phyloP scores from a whole-genome alignment of 35 echinoderm and acorn worm genomes.

The Ptychodera flava region DNA sequence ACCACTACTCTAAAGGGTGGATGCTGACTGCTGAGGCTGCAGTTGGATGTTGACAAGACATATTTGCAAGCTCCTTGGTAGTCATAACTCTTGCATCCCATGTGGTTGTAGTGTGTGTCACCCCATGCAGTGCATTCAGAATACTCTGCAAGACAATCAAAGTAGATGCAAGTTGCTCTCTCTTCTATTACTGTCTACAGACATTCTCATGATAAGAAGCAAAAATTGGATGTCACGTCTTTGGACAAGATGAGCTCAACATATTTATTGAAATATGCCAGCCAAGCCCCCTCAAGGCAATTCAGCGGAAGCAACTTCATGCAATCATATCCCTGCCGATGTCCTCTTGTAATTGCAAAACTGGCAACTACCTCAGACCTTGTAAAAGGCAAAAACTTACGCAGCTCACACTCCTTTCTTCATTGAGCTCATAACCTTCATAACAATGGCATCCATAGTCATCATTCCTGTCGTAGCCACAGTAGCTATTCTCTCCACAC shows the following conservation, averaged over 20 bases:
- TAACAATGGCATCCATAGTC: not conserved
- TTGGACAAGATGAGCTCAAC: not conserved
- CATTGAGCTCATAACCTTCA: not conserved
- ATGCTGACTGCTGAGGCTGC: not conserved
- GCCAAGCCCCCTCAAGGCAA: not conserved
- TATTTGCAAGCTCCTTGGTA: constrained; percentile 36
- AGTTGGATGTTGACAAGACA: not conserved
- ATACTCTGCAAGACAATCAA: not conserved
- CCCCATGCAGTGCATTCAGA: constrained; percentile 21
- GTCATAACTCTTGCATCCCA: constrained; percentile 36
- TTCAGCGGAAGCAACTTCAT: too few species aligned
- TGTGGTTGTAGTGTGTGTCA: constrained; percentile 37
- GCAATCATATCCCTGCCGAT: not conserved
- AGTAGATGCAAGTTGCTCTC: too few species aligned
- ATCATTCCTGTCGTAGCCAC: not conserved
- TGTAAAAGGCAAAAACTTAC: constrained; percentile 3
- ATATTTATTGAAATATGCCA: not conserved
- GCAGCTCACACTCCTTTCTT: too few species aligned
- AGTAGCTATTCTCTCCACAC: not conserved
- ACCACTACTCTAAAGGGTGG: not conserved
- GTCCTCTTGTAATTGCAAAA: not conserved
- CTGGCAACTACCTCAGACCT: not conserved
- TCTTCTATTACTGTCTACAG: too few species aligned
- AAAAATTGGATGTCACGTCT: too few species aligned
- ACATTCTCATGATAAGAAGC: too few species aligned